Base-by-base conservation (phyloP, 1,140 invertebrate species). In the Planococcus citri region DNA sequence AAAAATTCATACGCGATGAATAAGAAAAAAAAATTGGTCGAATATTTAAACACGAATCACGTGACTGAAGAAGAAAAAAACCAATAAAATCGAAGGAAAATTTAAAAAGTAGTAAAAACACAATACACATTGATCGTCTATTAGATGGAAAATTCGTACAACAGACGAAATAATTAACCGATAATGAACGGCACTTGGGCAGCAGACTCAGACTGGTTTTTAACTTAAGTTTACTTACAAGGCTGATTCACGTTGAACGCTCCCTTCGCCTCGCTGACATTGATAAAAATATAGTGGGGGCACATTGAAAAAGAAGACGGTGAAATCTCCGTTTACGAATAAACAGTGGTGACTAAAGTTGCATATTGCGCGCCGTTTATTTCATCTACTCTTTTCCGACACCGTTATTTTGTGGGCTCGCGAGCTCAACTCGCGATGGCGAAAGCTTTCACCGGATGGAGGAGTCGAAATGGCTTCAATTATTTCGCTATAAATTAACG, bases 261-360 rank as follows among this genome's bases (percentile, higher is more conserved):
- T 64, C 60, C 60, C 60, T 64, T 27, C 60, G 25, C 60, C 22
- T 64, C 25, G 21, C 21, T 27, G 25, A 24, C 25, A 64, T 64
- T 27, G 22, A 64, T 64, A 64, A 64, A 64, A 25, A 24, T 25
- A 64, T 64, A 17, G 60, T 64, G 60, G 60, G 60, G 60, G 60
- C 21, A 64, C 25, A 17, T 25, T 25, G 60, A 64, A 27, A 64
- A 64, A 27, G 25, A 27, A 64, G 60, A 64, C 60, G 25, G 60
- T 64, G 60, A 64, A 64, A 64, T 64, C 60, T 64, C 60, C 60
- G 60, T 51, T 51, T 51, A 51, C 41, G 41, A 51, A 51, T 51
- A 51, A n/a, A 9, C 41, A 51, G 41, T 51, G 41, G 17, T 51
- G n/a, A 4, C 41, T 51, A 51, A 51, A 51, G 6, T 33, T 17